These are phyloP conservation scores for Lampropteryx suffumata DNA, from an alignment of 2,888 invertebrate genomes.

Conservation along the genomic window DNA sequence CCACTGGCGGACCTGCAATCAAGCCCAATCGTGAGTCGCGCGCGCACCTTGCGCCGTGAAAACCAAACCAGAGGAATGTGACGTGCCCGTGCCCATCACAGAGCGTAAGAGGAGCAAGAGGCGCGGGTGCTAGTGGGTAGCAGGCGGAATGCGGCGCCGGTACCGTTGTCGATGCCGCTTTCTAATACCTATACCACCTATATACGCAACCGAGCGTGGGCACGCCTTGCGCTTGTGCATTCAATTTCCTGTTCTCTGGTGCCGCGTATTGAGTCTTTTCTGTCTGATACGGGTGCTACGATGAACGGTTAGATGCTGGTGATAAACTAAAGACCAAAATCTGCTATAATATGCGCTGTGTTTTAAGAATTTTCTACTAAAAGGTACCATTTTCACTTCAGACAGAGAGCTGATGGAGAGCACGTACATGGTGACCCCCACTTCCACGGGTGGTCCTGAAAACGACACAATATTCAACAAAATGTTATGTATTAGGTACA, in stretches of 20 bases:
- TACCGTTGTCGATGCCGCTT: neutral
- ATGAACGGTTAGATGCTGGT: conserved; percentile 80
- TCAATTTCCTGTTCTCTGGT: conserved; percentile 35
- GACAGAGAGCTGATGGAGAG: conserved; percentile 93
- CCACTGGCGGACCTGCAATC: conserved; percentile 97
- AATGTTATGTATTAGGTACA: neutral
- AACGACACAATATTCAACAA: conserved; percentile 72
- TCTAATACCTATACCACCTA: conserved; percentile 4
- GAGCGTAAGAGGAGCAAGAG: conserved; percentile 45
- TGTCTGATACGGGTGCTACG: conserved; percentile 70
- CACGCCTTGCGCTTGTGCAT: neutral
- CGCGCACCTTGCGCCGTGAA: conserved; percentile 66
- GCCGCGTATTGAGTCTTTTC: too few relatives aligned
- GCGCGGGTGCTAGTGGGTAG: conserved; percentile 52
- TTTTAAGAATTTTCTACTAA: conserved; percentile 68
- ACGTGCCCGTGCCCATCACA: conserved; percentile 65
- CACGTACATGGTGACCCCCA: conserved; percentile 93
- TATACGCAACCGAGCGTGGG: conserved; percentile 20
- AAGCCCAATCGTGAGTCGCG: conserved; percentile 78
- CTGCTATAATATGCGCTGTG: conserved; percentile 77
- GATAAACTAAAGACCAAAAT: conserved; percentile 71
- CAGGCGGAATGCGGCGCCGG: conserved; percentile 22
- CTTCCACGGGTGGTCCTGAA: conserved; percentile 91
- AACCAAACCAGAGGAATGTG: conserved; percentile 72
- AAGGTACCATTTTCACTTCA: conserved; percentile 89